Evolutionary conservation across 2,888 invertebrate species (phyloP), one percentile per base, ranked within the genome.

Genomic region (Esperia sulphurella): DNA sequence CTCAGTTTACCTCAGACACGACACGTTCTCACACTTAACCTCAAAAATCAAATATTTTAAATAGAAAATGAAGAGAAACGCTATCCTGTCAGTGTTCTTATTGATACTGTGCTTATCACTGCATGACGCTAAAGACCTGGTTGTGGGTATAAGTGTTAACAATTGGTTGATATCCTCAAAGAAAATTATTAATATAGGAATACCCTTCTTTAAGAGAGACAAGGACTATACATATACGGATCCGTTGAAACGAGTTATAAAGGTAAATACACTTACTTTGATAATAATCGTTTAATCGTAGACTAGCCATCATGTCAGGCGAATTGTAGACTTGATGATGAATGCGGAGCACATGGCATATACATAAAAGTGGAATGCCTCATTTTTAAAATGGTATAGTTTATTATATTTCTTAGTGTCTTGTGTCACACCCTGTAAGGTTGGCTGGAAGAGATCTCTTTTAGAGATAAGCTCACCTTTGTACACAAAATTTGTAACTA

Each of bases 111-210:
- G 67, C 63, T 65, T 76, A 48, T 62, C 60, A 62, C 53, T 72
- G 13, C 63, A 60, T 54, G 76, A 75, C 53, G 72, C 77, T n/a
- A 83, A 79, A 52, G 85, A 86, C 59, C 78, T 84, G 38, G 75
- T 74, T 21, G 66, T 77, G 6, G 86, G 86, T 2, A 68, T 79
- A 4, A 76, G 77, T 68, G 70, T 73, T 48, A 83, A 86, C 55
- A 85, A 84, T 64, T 68, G 83, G 54, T 68, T 86, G 54, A 72
- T 86, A 65, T 82, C 80, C 5, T 85, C 86, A 10, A 75, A 82
- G 49, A 86, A 81, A 72, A 62, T 86, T 46, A 68, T 72, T 43
- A 71, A 68, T 46, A 65, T 63, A 31, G 64, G 61, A 33, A 65
- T 83, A 52, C 80, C 79, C 29, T 63, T 86, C 3, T 65, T 80